Conservation (phyloP, 1,140 invertebrate genomes). For the Drosophila jambulina region DNA sequence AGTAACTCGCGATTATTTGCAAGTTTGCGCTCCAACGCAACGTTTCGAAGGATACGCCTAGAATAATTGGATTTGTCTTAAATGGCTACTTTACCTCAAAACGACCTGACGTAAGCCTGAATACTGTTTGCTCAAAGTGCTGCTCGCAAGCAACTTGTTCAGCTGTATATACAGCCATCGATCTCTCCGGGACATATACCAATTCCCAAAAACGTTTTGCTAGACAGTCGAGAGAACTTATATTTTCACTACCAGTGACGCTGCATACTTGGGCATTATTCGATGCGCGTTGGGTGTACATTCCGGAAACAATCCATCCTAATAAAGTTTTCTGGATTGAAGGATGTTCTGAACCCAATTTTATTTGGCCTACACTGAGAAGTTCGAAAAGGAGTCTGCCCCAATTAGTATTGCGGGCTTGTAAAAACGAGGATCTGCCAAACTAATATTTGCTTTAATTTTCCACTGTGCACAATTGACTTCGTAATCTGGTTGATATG, state of each 20-base stretch:
- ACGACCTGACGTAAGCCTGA: slow-evolving; percentile 1
- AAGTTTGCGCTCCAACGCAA: slow-evolving; percentile 1
- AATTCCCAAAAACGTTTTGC: slow-evolving; percentile 14
- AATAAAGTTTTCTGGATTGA: slow-evolving; percentile 11
- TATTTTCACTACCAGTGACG: background rate
- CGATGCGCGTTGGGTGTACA: background rate
- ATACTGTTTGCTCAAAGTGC: no score
- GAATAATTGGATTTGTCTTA: background rate
- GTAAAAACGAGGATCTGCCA: no score
- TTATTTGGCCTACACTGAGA: slow-evolving; percentile 8
- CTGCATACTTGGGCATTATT: background rate
- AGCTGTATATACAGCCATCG: background rate
- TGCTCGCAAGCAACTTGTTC: slow-evolving; percentile 12
- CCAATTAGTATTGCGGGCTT: no score
- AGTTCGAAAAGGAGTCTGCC: no score
- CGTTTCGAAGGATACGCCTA: slow-evolving; percentile 3
- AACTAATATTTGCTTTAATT: no score
- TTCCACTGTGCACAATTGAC: no score
- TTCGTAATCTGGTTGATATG: no score
- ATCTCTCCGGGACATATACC: slow-evolving; percentile 1
- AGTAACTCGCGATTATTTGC: background rate
- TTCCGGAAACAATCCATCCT: slow-evolving; percentile 11
- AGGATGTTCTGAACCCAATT: background rate
- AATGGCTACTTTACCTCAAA: slow-evolving; percentile 13
- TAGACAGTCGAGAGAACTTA: slow-evolving; percentile 4